phyloP scores from a whole-genome alignment of 1,140 invertebrate species.

The Ceratoteleas bidentatus region DNA sequence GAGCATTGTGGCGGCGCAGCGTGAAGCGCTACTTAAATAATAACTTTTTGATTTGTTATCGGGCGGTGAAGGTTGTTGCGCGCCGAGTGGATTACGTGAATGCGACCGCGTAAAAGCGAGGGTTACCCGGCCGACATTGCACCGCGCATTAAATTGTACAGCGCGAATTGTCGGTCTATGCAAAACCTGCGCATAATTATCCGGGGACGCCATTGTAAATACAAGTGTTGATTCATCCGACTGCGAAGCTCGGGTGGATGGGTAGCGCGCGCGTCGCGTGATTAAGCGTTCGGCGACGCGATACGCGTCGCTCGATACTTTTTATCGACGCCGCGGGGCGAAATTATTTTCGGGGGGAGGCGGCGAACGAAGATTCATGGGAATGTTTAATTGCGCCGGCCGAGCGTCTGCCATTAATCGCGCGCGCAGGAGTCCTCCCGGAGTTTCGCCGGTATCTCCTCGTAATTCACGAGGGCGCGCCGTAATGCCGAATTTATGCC shows the following conservation, averaged over 20 bases:
- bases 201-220: slow-evolving; percentile 72
- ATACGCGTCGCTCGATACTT: background rate
- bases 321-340: background rate
- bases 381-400: slow-evolving; percentile 7
- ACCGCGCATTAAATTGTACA: slow-evolving; percentile 71
- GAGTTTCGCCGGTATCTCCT: slow-evolving; percentile 3
- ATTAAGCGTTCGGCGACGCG: slow-evolving; percentile 3
- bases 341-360: slow-evolving; percentile 8
- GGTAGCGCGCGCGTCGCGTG: slow-evolving; percentile 28
- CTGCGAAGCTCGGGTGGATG: slow-evolving; percentile 68
- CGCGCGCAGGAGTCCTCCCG: background rate
- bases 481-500: slow-evolving; percentile 52
- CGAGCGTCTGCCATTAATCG: background rate
- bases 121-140: slow-evolving; percentile 16
- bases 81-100: slow-evolving; percentile 16
- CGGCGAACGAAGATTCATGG: background rate
- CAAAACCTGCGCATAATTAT: slow-evolving; percentile 69
- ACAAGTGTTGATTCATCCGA: slow-evolving; percentile 74
- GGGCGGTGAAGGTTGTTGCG: slow-evolving; percentile 4
- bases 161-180: slow-evolving; percentile 64
- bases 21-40: slow-evolving; percentile 29
- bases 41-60: slow-evolving; percentile 56
- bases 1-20: slow-evolving; percentile 6
- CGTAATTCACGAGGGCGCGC: slow-evolving; percentile 10
- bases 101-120: slow-evolving; percentile 33